A percentile compares a stretch with the other conserved stretches of the same genome.
Evolutionary conservation across 2,797 vertebrate species (phyloP).

Genomic region (Poeciliopsis turneri): DNA sequence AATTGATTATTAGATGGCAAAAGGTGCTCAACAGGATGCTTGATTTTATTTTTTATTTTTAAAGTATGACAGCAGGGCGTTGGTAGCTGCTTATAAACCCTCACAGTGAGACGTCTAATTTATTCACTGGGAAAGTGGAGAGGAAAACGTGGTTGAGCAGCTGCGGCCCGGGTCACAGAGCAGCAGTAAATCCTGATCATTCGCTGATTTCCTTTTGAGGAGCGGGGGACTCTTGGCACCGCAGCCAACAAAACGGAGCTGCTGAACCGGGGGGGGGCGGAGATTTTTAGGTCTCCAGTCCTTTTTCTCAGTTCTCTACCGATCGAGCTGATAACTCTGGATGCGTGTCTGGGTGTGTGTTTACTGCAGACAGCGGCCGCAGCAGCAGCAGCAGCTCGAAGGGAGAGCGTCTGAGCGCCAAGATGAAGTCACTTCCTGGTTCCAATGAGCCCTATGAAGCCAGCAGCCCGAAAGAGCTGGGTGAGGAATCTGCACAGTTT

Average conservation of each 20-base stretch:
- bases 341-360: slow-evolving; percentile 23
- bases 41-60: not conserved
- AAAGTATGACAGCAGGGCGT: not conserved
- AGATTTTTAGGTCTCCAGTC: not conserved
- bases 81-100: not conserved
- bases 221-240: not conserved
- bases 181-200: not conserved
- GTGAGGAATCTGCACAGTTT: slow-evolving; percentile 73
- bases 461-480: slow-evolving; percentile 88
- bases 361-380: slow-evolving; percentile 84
- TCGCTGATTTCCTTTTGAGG: not conserved
- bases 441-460: slow-evolving; percentile 90
- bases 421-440: slow-evolving; percentile 87
- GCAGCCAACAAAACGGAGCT: not conserved
- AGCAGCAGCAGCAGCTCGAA: slow-evolving; percentile 82
- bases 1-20: too few relatives aligned
- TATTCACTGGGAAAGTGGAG: not conserved
- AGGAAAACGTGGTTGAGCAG: not conserved
- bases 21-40: too few relatives aligned
- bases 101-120: not conserved
- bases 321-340: not conserved
- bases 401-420: slow-evolving; percentile 88
- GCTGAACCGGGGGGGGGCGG: not conserved
- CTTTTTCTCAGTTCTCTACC: not conserved
- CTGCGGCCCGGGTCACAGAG: not conserved